Evolutionary conservation across 2,113 vertebrate species (phyloP).

Genomic region (Lonchura striata): DNA sequence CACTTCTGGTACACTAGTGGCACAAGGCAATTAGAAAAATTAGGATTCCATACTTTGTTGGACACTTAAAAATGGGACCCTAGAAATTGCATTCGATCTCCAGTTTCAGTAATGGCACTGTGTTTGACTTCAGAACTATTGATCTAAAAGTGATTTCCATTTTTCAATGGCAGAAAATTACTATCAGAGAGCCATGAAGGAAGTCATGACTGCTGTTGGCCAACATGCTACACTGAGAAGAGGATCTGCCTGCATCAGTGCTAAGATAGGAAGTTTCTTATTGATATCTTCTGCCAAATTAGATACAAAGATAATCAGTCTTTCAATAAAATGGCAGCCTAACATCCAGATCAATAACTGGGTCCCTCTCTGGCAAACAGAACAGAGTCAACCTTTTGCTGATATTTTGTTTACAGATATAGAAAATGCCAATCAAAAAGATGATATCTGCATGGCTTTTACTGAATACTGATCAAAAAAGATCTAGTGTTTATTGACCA

Average conservation of each 20-base stretch:
- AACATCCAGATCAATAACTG: neutral
- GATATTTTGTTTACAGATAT: conserved; percentile 48
- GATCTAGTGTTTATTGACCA: neutral
- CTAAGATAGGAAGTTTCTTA: neutral
- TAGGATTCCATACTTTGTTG: neutral
- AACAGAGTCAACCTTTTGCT: conserved; percentile 20
- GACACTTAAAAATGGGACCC: neutral
- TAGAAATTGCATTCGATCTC: neutral
- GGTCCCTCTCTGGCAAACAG: neutral
- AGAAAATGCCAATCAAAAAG: conserved; percentile 36
- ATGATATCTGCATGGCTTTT: neutral
- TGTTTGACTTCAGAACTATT: neutral
- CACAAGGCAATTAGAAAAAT: neutral
- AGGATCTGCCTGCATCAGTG: neutral
- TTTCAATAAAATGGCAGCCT: conserved; percentile 39
- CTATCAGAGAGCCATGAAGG: neutral
- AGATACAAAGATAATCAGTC: conserved; percentile 26
- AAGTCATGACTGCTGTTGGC: neutral
- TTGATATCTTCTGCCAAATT: neutral
- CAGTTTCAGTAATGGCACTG: neutral
- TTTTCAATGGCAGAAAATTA: neutral
- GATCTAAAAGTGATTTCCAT: neutral
- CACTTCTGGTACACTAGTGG: neutral
- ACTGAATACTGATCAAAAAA: conserved; percentile 9
- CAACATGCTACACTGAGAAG: neutral